These are phyloP conservation scores for Apogon hyalosoma DNA, from an alignment of 2,797 vertebrate species.

Conservation along the genomic window DNA sequence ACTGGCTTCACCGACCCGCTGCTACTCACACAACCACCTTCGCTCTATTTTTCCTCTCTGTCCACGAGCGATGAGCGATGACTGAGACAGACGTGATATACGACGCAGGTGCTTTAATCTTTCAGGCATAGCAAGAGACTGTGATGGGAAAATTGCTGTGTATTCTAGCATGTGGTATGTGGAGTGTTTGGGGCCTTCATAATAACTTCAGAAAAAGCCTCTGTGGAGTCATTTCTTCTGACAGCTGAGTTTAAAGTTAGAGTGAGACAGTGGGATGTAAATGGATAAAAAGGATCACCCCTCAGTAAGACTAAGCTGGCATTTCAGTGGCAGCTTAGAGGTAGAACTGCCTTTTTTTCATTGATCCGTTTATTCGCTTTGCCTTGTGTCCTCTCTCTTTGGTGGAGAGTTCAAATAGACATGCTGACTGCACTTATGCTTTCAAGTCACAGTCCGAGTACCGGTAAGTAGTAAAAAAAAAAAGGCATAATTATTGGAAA, in stretches of 20 bases:
- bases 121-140: slow-evolving; percentile 36
- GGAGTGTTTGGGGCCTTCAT: slow-evolving; percentile 6
- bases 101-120: slow-evolving; percentile 59
- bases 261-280: background rate
- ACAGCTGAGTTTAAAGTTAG: slow-evolving; percentile 15
- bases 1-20: slow-evolving; percentile 24
- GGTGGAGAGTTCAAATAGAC: slow-evolving; percentile 54
- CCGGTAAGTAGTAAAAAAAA: slow-evolving; percentile 6
- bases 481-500: slow-evolving; percentile 64
- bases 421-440: slow-evolving; percentile 41
- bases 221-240: slow-evolving; percentile 21
- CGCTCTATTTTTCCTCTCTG: slow-evolving; percentile 26
- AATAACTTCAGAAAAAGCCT: slow-evolving; percentile 15
- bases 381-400: slow-evolving; percentile 26
- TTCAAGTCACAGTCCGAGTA: slow-evolving; percentile 44
- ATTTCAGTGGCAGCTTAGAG: slow-evolving; percentile 31
- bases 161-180: slow-evolving; percentile 54
- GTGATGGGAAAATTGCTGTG: slow-evolving; percentile 43
- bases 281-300: background rate
- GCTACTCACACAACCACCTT: slow-evolving; percentile 36
- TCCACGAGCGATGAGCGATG: slow-evolving; percentile 42
- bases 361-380: slow-evolving; percentile 26
- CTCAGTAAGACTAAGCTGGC: slow-evolving; percentile 1
- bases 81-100: slow-evolving; percentile 26
- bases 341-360: slow-evolving; percentile 5